Evolutionary conservation across 1,140 invertebrate genomes (phyloP), one percentile per base, ranked within the genome.

Genomic region (Copidosoma floridanum): DNA sequence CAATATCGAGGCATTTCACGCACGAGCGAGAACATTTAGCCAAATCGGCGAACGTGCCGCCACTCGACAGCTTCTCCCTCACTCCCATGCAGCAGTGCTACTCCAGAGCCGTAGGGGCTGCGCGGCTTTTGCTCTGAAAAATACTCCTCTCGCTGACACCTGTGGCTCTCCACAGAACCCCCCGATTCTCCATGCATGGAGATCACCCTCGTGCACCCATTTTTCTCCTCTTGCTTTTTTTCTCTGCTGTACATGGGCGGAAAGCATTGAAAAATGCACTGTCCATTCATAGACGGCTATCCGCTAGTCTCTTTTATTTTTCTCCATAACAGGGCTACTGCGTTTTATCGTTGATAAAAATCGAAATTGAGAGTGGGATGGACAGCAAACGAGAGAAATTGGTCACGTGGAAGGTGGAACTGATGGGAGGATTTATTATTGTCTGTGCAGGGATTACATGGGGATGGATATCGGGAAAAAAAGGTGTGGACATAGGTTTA

Each of bases 1-100:
- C 76, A 72, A 80, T 81, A 81, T 79, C 76, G 73, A 79, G 71
- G 78, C 76, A 79, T 81, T 81, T 81, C 78, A 81, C 77, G 79
- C 78, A 81, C 78, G 79, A 79, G 74, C 70, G 75, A 68, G 68
- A 80, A 66, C 78, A 77, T 78, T 80, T 81, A 80, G 75, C 76
- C 72, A 75, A 81, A 80, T 80, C 78, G 80, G 71, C 72, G 71
- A 75, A 71, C 75, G 73, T 74, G 64, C 69, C 67, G 66, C 66
- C 64, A 72, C 67, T 71, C 67, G 65, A 64, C 66, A 64, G 65
- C 54, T 64, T 61, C 56, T 65, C 58, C 65, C 62, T 69, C 50
- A 37, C 46, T 46, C 29, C 37, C 29, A 38, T 23, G 18, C 38
- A 35, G 26, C 20, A 32, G 29, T 8, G 29, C 29, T 43, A 14